phyloP scores from a whole-genome alignment of 2,888 invertebrate genomes.

The Protonemura montana region DNA sequence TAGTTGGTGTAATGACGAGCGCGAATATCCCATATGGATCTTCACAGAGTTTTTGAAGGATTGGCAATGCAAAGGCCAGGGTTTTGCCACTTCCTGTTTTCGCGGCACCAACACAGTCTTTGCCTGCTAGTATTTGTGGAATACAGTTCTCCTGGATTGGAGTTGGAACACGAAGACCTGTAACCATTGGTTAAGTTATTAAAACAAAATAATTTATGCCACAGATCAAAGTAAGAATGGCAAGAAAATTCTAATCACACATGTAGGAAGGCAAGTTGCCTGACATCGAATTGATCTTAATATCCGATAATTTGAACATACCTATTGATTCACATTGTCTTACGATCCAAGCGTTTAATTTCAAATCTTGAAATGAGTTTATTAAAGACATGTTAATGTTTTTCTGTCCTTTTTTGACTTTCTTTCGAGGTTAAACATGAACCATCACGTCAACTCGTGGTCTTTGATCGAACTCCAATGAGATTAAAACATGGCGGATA shows the following conservation, averaged over 20 bases:
- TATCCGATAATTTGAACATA: slow-evolving; percentile 56
- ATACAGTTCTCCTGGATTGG: slow-evolving; percentile 85
- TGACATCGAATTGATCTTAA: no score
- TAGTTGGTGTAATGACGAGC: slow-evolving; percentile 91
- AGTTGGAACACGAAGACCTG: slow-evolving; percentile 80
- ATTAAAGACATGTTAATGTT: slow-evolving; percentile 51
- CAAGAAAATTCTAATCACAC: no score
- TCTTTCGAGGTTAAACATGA: background rate
- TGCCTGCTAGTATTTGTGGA: slow-evolving; percentile 76
- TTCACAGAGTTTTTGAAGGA: slow-evolving; percentile 87
- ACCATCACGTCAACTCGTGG: background rate
- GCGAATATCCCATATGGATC: slow-evolving; percentile 98
- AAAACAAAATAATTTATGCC: background rate
- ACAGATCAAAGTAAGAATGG: no score
- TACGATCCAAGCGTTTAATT: slow-evolving; percentile 76
- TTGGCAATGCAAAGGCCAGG: slow-evolving; percentile 94
- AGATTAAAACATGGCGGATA: no score
- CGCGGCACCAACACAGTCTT: slow-evolving; percentile 93
- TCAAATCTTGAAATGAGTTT: slow-evolving; percentile 66
- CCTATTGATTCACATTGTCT: slow-evolving; percentile 75
- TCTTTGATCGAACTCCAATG: no score
- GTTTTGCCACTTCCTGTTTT: slow-evolving; percentile 99
- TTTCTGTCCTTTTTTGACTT: background rate
- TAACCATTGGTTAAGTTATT: slow-evolving; percentile 50
- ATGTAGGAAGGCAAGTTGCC: no score